Base-by-base conservation (phyloP, 2,888 invertebrate species). In the Mallateleia sp. region DNA sequence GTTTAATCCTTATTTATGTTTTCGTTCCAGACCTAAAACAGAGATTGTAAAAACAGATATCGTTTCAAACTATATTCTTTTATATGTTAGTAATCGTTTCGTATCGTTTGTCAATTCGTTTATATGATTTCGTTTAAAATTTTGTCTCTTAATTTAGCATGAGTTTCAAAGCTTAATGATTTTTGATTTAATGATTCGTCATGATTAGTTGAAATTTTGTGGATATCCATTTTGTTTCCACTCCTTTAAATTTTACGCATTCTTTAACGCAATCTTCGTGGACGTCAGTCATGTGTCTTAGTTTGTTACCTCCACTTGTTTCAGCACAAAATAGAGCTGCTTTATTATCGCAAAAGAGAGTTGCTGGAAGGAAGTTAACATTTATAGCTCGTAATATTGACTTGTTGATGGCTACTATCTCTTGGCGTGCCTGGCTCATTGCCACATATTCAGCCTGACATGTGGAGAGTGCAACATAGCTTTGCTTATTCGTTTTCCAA, bases 241-340 rank as follows among this genome's bases (percentile, higher is more conserved):
- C 47, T 83, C 77, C 56, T 66, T 58, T 32, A 4, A n/a, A n/a
- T n/a, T n/a, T n/a, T n/a, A n/a, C n/a, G n/a, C n/a, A n/a, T n/a
- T n/a, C n/a, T n/a, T n/a, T n/a, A 14, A 77, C 62, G 38, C 69
- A 69, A 24, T 67, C 56, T 20, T 74, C 22, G 24, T 56, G 18
- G n/a, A n/a, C n/a, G n/a, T n/a, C n/a, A n/a, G n/a, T n/a, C n/a
- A n/a, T n/a, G n/a, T n/a, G n/a, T n/a, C 60, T 32, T 14, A 74
- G 32, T 45, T 60, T 74, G 47, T 74, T 58, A 18, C 60, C 45
- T 34, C 71, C 71, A 54, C 71, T 71, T 18, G 54, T 71, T 50
- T 71, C 15, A 45, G 71, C 71, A 54, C 54, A 74, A 5, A 58
- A 18, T 14, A 22, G 22, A 6, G 60, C 58, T 6, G 74, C 60